These are phyloP conservation scores for Stictocephala bisonia DNA, from an alignment of 2,888 invertebrate genomes.

Conservation along the genomic window DNA sequence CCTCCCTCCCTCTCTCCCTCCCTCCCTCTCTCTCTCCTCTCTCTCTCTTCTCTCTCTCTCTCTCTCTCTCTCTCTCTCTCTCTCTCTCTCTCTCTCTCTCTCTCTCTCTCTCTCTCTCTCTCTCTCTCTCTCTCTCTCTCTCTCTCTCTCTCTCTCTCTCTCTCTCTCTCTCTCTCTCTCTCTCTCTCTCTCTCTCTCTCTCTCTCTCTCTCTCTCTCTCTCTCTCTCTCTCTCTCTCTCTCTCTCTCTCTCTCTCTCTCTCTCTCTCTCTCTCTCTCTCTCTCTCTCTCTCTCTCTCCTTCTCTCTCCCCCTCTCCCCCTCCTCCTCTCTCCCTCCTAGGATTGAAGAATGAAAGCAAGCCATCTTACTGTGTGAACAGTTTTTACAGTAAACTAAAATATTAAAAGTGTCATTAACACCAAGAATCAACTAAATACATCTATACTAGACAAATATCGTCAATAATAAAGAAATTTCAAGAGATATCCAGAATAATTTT, in stretches of 20 bases:
- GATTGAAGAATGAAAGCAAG: constrained; percentile 63
- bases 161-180: not conserved
- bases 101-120: constrained; percentile 27
- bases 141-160: constrained; percentile 40
- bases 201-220: not conserved
- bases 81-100: not conserved
- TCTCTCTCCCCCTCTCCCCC: not conserved
- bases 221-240: not conserved
- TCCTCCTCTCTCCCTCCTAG: not conserved
- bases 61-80: constrained; percentile 48
- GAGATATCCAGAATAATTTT: no score
- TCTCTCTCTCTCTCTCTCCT: not conserved
- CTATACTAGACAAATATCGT: no score
- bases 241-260: not conserved
- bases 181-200: not conserved
- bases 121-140: constrained; percentile 22
- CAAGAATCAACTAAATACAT: no score
- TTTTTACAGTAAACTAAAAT: no score
- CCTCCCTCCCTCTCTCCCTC: not conserved
- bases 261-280: not conserved
- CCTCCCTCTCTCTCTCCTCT: not conserved
- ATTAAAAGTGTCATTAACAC: no score
- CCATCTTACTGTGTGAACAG: no score
- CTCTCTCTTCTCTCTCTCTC: constrained; percentile 48
- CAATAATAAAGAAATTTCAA: no score